Evolutionary conservation across 2,888 invertebrate genomes (phyloP), one percentile per base, ranked within the genome.

Genomic region (Hypselothyrea guttata): DNA sequence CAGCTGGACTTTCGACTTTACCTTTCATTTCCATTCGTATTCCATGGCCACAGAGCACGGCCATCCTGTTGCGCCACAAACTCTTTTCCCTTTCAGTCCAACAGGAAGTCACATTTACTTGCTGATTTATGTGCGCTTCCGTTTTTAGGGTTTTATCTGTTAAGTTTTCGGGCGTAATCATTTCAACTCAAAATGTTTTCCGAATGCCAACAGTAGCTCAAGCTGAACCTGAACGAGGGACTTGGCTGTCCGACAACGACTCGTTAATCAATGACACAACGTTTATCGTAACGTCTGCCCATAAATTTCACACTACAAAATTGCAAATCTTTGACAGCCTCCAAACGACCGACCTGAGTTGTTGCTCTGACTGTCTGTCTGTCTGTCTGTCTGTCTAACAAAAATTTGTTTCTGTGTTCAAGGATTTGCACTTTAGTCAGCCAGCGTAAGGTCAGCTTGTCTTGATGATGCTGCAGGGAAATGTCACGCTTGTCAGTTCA

Each of bases 91-190:
- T n/a, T 8, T 30, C 30, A 12, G 13, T 11, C 11, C 13, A 27
- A 8, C 11, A 53, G 77, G 54, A 71, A 79, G 73, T 85, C 65
- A 70, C 84, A 85, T 85, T 85, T 83, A 66, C 71, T 68, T 75
- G 69, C 86, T 81, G 81, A 85, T 81, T 81, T 81, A 81, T 85
- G 86, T 67, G 69, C 67, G 68, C 76, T 75, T 69, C 71, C 81
- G 55, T 54, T 69, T 64, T 59, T 64, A 45, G 60, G 60, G 63
- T 52, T 83, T 85, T 85, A 85, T 81, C 81, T 79, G 69, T 72
- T 72, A 71, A 83, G 66, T 83, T 83, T 78, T 83, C 22, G 67
- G 81, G 65, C 81, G 69, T 79, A 85, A 85, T 81, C 79, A 85
- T 85, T 83, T 78, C 65, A 69, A 85, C 68, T 83, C 81, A 85